Percentiles rank a stretch among this genome's conserved stretches.
Evolutionary conservation across 2,113 vertebrate species (phyloP).

Genomic region (Pollachius pollachius): DNA sequence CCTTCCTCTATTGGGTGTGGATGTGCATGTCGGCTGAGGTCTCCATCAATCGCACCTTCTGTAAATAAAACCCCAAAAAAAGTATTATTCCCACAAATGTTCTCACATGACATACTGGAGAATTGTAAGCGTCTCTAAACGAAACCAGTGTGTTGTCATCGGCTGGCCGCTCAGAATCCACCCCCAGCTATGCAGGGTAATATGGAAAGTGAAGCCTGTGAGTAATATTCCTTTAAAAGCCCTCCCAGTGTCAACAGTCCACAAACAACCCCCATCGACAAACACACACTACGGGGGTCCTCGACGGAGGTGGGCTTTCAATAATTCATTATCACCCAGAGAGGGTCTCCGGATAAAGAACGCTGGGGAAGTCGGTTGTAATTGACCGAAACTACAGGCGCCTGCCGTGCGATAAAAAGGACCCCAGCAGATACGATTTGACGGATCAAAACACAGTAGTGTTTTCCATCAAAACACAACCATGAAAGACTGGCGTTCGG

Average conservation of each 20-base stretch:
- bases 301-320: constrained; percentile 28
- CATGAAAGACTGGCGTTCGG: constrained; percentile 6
- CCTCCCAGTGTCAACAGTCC: background rate
- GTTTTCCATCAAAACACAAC: constrained; percentile 2
- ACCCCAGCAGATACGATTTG: constrained; percentile 2
- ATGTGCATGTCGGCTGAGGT: constrained; percentile 4
- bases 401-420: constrained; percentile 23
- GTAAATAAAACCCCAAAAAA: background rate
- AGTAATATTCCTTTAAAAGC: constrained; percentile 14
- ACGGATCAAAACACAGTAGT: constrained; percentile 12
- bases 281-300: constrained; percentile 17
- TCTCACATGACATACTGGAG: too few species aligned
- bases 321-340: constrained; percentile 30
- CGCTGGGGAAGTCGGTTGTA: constrained; percentile 7
- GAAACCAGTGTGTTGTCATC: background rate
- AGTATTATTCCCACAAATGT: too few species aligned
- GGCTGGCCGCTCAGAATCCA: constrained; percentile 31
- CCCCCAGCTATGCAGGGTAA: constrained; percentile 13
- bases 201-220: constrained; percentile 24
- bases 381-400: constrained; percentile 34
- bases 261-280: constrained; percentile 24
- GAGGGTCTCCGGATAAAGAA: constrained; percentile 25
- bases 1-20: constrained; percentile 30
- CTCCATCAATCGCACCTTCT: background rate
- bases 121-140: too few species aligned